These are phyloP conservation scores for Xestia ashworthii DNA, from an alignment of 2,888 invertebrate genomes.

Conservation along the genomic window DNA sequence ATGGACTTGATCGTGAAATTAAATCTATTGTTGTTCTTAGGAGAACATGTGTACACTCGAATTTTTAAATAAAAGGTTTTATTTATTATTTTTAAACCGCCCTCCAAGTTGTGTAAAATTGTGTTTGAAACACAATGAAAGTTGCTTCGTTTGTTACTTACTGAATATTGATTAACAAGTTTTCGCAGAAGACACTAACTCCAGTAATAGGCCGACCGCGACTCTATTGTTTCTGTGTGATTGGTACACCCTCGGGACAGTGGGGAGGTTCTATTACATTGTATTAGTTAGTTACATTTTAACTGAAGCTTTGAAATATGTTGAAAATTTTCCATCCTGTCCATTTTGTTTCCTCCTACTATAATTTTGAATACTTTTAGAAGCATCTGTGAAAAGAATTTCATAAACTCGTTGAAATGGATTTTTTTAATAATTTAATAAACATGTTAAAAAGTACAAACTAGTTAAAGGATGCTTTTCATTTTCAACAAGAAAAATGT, in stretches of 20 bases:
- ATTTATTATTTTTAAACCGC: background rate
- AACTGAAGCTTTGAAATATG: conserved; percentile 15
- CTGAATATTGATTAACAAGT: conserved; percentile 36
- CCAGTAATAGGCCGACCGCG: conserved; percentile 8
- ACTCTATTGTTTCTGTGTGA: conserved; percentile 39
- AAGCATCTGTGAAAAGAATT: conserved; percentile 5
- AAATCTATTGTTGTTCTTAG: conserved; percentile 34
- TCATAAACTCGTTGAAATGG: background rate
- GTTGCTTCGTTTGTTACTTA: conserved; percentile 12
- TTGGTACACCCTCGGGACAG: conserved; percentile 25
- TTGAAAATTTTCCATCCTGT: conserved; percentile 1
- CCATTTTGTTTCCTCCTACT: conserved; percentile 5
- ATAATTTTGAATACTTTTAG: conserved; percentile 2
- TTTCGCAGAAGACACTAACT: conserved; percentile 29
- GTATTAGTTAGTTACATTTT: conserved; percentile 19
- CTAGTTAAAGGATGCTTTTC: background rate
- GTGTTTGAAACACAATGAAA: background rate
- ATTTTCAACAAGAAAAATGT: conserved; percentile 2
- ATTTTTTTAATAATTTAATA: background rate
- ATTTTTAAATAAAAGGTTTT: background rate
- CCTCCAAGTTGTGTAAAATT: background rate
- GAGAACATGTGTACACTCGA: background rate
- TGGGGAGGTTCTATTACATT: conserved; percentile 16
- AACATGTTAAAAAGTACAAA: background rate
- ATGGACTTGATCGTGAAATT: conserved; percentile 47